Evolutionary conservation across 2,113 vertebrate genomes (phyloP), one percentile per base, ranked within the genome.

Genomic region (Percopsis transmontana): DNA sequence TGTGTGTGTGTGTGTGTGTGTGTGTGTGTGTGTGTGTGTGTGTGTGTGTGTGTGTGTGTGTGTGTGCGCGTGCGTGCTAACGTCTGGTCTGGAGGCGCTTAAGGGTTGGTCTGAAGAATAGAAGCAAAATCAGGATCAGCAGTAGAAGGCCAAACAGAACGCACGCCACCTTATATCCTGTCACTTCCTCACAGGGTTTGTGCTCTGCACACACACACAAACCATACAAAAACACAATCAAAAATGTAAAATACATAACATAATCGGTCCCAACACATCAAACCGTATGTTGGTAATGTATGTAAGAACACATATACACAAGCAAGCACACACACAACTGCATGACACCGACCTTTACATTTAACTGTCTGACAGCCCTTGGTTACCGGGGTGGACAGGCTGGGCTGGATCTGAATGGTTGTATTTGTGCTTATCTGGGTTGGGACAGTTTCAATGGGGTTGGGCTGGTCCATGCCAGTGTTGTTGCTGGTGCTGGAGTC

Each of bases 51-150:
- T 57, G 64, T 61, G 55, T 44, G 54, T 62, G 70, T 47, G 58
- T 62, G 64, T 67, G 51, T 66, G 60, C 27, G 39, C 27, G 48
- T 18, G 57, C 45, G 12, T 41, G 21, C 91, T 90, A 66, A 93
- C 90, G 0, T 88, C 87, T 85, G 64, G 76, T 91, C 62, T 84
- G 85, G 58, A 91, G 39, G 23, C 82, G 85, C 58, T 47, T 71
- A 48, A 87, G 62, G 0, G 81, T 81, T 2, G 89, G 85, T 51
- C 24, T 83, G 52, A 71, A 68, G 68, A 85, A 92, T 51, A 70
- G 76, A 27, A 86, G 45, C 27, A 92, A 45, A 1, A 33, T 33
- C 27, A 92, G 5, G 4, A 87, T 63, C 24, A 73, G 2, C 55
- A 91, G 16, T 14, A 93, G 57, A 33, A 84, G 18, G 9, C 70